These are phyloP conservation scores for Xenopus petersii DNA, from an alignment of 2,797 vertebrate species.

Conservation along the genomic window DNA sequence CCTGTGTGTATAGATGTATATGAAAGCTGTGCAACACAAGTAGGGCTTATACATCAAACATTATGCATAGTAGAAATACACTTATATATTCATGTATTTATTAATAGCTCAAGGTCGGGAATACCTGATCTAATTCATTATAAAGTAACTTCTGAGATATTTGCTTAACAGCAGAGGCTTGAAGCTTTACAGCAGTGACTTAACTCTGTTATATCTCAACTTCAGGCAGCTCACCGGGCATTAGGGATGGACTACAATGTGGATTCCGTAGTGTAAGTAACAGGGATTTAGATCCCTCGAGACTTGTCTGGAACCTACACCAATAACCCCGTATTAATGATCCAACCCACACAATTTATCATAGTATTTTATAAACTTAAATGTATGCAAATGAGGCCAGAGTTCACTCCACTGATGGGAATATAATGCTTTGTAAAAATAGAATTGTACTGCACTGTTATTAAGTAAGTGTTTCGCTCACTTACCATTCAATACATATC, in stretches of 20 bases:
- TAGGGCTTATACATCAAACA: too few relatives aligned
- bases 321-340: slow-evolving; percentile 7
- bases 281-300: not conserved
- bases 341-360: not conserved
- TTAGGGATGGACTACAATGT: slow-evolving; percentile 79
- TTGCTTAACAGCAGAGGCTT: too few relatives aligned
- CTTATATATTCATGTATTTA: too few relatives aligned
- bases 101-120: too few relatives aligned
- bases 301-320: not conserved
- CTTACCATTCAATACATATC: slow-evolving; percentile 15
- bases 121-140: too few relatives aligned
- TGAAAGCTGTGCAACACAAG: too few relatives aligned
- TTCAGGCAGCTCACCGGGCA: slow-evolving; percentile 66
- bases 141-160: too few relatives aligned
- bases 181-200: too few relatives aligned
- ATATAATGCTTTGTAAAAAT: slow-evolving; percentile 19
- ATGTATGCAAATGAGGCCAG: slow-evolving; percentile 13
- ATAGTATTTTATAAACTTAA: slow-evolving; percentile 6
- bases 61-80: too few relatives aligned
- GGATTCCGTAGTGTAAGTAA: slow-evolving; percentile 87
- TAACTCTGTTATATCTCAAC: not conserved
- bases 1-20: too few relatives aligned
- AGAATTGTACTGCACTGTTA: slow-evolving; percentile 3
- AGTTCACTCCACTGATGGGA: slow-evolving; percentile 8
- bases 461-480: slow-evolving; percentile 5